Evolutionary conservation across 2,888 invertebrate genomes (phyloP), one percentile per base, ranked within the genome.

Genomic region (Mimas tiliae): DNA sequence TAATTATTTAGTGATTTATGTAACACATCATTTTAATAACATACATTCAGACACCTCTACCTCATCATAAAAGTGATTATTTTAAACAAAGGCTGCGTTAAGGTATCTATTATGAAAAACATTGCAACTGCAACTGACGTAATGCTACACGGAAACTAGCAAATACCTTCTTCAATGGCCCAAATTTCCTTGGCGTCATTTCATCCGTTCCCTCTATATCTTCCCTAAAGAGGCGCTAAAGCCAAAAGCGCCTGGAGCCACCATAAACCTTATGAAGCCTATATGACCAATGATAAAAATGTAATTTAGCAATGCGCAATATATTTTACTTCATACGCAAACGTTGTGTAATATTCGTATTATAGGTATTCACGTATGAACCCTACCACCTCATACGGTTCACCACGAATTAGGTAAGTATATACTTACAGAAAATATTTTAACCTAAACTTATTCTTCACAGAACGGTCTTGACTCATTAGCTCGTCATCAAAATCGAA

Each of bases 401-500:
- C 21, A 21, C 19, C 3, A 12, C 21, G 12, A 21, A n/a, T n/a
- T n/a, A n/a, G n/a, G n/a, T n/a, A n/a, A n/a, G n/a, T n/a, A 4
- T 27, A 27, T 27, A 27, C 27, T 27, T 3, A 27, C 27, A 27
- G 27, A 27, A 27, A 27, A 3, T 3, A 4, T 3, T 27, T 1
- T 27, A 27, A 27, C 4, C 4, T 27, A 27, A 27, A 27, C 27
- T 8, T 51, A 67, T 67, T 72, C 68, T 74, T 84, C 86, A 70
- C 96, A 98, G 94, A 98, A 99, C 75, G 95, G 97, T 64, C 94
- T 98, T 75, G 98, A 98, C 80, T 95, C 97, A 0, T 94, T 98
- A 73, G 94, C 96, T 72, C 96, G 98, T 75, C 95, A 98, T 83
- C 98, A 99, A 83, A 94, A 94, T 74, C 94, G 96, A 66, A 95